Base-by-base conservation (phyloP, 2,113 vertebrate genomes). In the Polyodon spathula region DNA sequence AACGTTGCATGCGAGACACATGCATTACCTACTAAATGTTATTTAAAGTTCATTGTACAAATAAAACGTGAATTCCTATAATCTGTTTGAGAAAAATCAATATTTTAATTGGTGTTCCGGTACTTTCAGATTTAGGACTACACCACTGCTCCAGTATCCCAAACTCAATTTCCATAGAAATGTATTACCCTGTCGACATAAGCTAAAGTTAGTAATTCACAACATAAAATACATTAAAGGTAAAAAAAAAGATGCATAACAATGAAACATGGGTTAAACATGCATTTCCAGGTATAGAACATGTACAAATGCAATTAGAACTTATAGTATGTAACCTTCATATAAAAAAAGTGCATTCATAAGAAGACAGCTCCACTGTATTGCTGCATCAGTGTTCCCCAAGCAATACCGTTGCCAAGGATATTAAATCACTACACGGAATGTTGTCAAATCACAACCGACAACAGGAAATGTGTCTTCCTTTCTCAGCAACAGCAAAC, bases 381-480 rank as follows among this genome's bases (percentile, higher is more conserved):
- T 70, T 81, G 75, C 64, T 66, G 42, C 73, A 60, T 62, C 44
- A 60, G 63, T 65, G 15, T 44, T 64, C 81, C 77, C 63, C 41
- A 69, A 72, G 73, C 75, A 74, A 83, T 83, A 78, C 78, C 70
- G 78, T 1, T 79, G 58, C 67, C 65, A 82, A 69, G 72, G 78
- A 72, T 76, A 81, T 71, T 73, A 72, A 83, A 73, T 72, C 77
- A 79, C 72, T 84, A 84, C 81, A 79, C 84, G 86, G 77, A 78
- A 74, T 84, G 88, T 88, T 75, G 71, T 63, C 74, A 82, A 82
- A 86, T 86, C 82, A 77, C 55, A 76, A 84, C 79, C 80, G 67
- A 66, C 72, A 79, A 77, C 79, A 86, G 83, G 82, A 81, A 71
- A 75, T 71, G 66, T 62, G 71, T 84, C 70, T 79, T 79, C 76